A percentile compares a stretch with the other conserved stretches of the same genome.
phyloP scores from a whole-genome alignment of 2,888 invertebrate species.

The Octonoba sinensis region DNA sequence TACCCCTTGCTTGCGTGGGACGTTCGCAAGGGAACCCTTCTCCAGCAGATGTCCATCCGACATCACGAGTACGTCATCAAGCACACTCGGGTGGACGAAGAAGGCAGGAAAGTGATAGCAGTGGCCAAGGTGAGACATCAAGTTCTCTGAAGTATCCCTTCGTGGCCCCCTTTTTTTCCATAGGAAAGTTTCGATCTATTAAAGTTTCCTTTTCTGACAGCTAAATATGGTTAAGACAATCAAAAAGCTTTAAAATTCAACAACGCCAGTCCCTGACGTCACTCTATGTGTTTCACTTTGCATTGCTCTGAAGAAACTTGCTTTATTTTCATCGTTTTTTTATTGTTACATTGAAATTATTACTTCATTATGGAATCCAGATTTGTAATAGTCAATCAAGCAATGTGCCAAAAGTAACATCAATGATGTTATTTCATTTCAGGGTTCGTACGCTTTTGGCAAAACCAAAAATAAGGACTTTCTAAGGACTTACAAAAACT shows the following conservation, averaged over 20 bases:
- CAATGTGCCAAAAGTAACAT: no score
- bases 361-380: no score
- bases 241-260: no score
- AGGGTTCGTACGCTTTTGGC: no score
- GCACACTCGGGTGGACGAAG: slow-evolving; percentile 85
- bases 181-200: neutral
- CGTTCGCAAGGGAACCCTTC: slow-evolving; percentile 83
- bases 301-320: no score
- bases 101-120: slow-evolving; percentile 78
- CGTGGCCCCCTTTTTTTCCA: neutral
- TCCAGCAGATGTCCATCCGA: slow-evolving; percentile 79
- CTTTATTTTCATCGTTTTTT: no score
- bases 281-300: neutral
- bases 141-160: neutral
- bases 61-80: slow-evolving; percentile 89
- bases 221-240: no score
- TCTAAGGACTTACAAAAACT: no score
- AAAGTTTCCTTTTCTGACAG: neutral
- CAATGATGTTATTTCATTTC: no score
- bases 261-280: neutral
- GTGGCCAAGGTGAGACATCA: slow-evolving; percentile 73
- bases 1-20: slow-evolving; percentile 92
- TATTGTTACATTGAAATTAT: no score
- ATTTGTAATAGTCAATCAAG: no score
- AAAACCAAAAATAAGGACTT: no score